A percentile compares a stretch with the other conserved stretches of the same genome.
Conservation (phyloP, 2,797 vertebrate species). For the Dendrocincla fuliginosa region DNA sequence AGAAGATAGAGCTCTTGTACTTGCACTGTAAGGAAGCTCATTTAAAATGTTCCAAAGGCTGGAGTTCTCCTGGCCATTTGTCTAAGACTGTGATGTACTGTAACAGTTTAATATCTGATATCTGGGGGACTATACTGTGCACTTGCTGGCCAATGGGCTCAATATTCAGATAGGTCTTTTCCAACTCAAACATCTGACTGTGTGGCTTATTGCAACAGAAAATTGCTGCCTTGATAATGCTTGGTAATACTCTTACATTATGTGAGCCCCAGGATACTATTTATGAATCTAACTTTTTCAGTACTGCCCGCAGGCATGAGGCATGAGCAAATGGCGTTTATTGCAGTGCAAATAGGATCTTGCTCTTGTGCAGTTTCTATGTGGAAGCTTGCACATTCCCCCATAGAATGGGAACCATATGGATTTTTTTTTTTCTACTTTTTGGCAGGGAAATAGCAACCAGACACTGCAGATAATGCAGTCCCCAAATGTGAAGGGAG, state of each 20-base stretch:
- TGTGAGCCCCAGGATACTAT: conserved; percentile 59
- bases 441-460: conserved; percentile 46
- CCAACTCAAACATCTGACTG: conserved; percentile 16
- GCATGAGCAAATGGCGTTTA: conserved; percentile 56
- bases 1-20: not conserved
- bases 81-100: not conserved
- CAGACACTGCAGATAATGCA: conserved; percentile 42
- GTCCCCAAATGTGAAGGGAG: conserved; percentile 28
- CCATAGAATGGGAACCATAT: conserved; percentile 58
- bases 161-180: conserved; percentile 23
- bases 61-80: conserved; percentile 17
- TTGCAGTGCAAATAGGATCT: conserved; percentile 68
- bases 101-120: conserved; percentile 38
- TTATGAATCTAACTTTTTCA: conserved; percentile 48
- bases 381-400: conserved; percentile 43
- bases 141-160: conserved; percentile 27
- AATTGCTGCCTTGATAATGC: conserved; percentile 60
- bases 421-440: conserved; percentile 22
- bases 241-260: conserved; percentile 62
- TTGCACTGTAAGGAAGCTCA: not conserved
- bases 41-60: conserved; percentile 27
- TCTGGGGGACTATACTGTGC: not conserved
- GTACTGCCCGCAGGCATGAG: conserved; percentile 60
- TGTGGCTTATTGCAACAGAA: conserved; percentile 57
- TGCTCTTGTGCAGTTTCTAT: conserved; percentile 43